A percentile compares a stretch with the other conserved stretches of the same genome.
Evolutionary conservation across 2,797 vertebrate genomes (phyloP).

Genomic region (Acrossocheilus fasciatus): DNA sequence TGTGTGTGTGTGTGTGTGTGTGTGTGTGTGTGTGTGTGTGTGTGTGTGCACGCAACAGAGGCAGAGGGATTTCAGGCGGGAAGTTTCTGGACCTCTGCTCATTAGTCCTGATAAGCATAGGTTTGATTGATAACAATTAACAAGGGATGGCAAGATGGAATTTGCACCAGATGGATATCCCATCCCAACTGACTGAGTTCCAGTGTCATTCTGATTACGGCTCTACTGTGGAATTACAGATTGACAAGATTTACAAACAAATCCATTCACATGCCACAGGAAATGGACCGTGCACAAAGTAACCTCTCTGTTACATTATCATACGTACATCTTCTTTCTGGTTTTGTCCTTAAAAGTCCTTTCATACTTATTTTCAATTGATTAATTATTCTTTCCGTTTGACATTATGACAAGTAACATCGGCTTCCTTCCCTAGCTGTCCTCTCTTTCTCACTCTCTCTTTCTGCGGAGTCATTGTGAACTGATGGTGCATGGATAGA

Average conservation of each 20-base stretch:
- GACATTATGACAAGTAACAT: constrained; percentile 20
- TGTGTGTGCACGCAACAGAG: neutral
- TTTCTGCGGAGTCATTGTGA: constrained; percentile 1
- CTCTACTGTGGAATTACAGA: neutral
- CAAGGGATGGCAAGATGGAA: constrained; percentile 59
- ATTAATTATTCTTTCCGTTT: neutral
- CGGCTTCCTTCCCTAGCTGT: constrained; percentile 1
- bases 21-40: constrained; percentile 2
- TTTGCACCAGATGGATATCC: neutral
- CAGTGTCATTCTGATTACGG: neutral
- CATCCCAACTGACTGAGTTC: neutral
- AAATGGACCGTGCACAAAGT: constrained; percentile 1
- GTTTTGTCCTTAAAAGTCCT: constrained; percentile 1
- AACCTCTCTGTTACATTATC: neutral
- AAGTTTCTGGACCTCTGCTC: constrained; percentile 61
- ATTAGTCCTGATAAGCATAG: constrained; percentile 68
- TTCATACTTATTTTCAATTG: neutral
- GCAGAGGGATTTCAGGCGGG: neutral
- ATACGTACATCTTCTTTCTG: neutral
- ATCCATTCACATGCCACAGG: neutral
- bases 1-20: neutral
- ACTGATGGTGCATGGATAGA: constrained; percentile 12
- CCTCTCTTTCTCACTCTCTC: constrained; percentile 12
- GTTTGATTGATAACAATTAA: constrained; percentile 73
- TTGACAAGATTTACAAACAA: constrained; percentile 9